Conservation (phyloP, 2,888 invertebrate species). For the Muscina levida region DNA sequence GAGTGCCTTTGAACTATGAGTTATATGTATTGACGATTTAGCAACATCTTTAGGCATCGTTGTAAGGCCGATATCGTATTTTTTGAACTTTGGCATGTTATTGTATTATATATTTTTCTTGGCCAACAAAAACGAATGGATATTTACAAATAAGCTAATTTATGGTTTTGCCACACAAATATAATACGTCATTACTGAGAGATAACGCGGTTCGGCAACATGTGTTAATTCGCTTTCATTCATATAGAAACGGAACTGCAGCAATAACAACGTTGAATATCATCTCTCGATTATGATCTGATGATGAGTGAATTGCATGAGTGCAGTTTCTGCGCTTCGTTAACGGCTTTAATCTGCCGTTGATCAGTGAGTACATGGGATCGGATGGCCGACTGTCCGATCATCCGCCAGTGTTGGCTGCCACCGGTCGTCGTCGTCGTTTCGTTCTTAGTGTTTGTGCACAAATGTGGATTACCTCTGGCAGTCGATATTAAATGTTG, state of each 20-base stretch:
- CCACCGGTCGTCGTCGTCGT: neutral
- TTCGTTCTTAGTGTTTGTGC: neutral
- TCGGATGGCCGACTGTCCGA: slow-evolving; percentile 45
- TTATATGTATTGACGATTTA: no score
- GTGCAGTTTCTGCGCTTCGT: slow-evolving; percentile 65
- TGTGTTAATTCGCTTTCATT: slow-evolving; percentile 71
- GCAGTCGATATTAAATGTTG: neutral
- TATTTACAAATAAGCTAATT: no score
- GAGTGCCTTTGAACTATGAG: no score
- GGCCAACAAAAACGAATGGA: no score
- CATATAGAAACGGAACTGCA: slow-evolving; percentile 73
- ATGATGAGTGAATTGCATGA: slow-evolving; percentile 79
- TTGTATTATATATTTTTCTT: no score
- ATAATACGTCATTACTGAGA: no score
- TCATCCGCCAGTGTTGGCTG: slow-evolving; percentile 10
- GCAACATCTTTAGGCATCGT: no score
- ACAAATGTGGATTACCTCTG: slow-evolving; percentile 3
- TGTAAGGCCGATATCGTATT: no score
- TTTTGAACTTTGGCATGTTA: no score
- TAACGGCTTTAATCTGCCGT: slow-evolving; percentile 61
- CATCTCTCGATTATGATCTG: slow-evolving; percentile 76
- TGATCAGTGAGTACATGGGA: slow-evolving; percentile 49
- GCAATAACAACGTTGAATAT: slow-evolving; percentile 68
- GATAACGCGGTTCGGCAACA: neutral
- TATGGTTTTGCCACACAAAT: no score